A percentile compares a stretch with the other conserved stretches of the same genome.
phyloP scores from a whole-genome alignment of 2,888 invertebrate genomes.

The Eupithecia tripunctaria region DNA sequence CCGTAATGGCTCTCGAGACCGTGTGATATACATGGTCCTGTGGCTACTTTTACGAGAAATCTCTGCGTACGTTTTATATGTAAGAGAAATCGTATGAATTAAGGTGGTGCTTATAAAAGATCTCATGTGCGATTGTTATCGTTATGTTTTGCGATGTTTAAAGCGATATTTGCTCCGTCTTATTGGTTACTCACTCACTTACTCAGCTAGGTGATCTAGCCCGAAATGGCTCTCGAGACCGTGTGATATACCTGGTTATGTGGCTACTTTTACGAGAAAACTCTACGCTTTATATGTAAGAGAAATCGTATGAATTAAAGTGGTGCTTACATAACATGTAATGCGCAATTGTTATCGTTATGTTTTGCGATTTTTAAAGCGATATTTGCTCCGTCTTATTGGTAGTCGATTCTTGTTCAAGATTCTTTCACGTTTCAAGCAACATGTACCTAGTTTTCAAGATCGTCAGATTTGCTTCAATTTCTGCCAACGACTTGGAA shows the following conservation, averaged over 20 bases:
- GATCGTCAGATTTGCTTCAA: constrained; percentile 7
- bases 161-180: too few species aligned
- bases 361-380: not conserved
- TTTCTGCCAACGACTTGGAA: constrained; percentile 24
- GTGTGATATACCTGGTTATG: constrained; percentile 34
- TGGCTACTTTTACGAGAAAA: constrained; percentile 31
- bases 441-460: not conserved
- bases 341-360: constrained; percentile 1
- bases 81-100: constrained; percentile 15
- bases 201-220: constrained; percentile 46
- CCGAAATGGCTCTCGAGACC: constrained; percentile 41
- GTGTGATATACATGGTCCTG: constrained; percentile 33
- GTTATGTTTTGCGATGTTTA: too few species aligned
- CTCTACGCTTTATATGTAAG: constrained; percentile 16
- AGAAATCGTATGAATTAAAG: constrained; percentile 18
- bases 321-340: not conserved
- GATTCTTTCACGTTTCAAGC: not conserved
- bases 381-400: not conserved
- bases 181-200: too few species aligned
- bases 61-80: constrained; percentile 20
- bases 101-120: constrained; percentile 4
- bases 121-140: too few species aligned
- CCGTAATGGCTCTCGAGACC: constrained; percentile 41
- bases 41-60: constrained; percentile 31
- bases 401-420: not conserved